Base-by-base conservation (phyloP, 2,888 invertebrate genomes). In the Carabus problematicus region DNA sequence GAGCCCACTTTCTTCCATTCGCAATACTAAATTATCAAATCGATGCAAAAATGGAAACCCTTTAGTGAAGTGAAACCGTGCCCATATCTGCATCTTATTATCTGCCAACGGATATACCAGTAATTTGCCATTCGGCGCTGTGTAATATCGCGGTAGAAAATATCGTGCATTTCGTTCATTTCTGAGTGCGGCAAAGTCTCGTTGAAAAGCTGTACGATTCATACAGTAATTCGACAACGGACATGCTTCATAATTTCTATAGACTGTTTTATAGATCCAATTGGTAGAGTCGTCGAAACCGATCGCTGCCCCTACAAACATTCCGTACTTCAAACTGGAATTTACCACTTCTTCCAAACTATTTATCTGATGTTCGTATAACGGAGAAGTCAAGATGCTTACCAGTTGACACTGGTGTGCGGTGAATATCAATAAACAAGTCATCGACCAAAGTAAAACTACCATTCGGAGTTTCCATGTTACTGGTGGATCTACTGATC, bases 381-480 rank as follows among this genome's bases (percentile, higher is more conserved):
- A 16, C 1, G 67, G 60, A 7, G 67, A 60, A 40, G 67, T 67
- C 18, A 67, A 41, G n/a, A 67, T 59, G 41, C 67, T 67, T n/a
- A 67, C 42, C 7, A 67, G 67, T 49, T 67, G 67, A 41, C 59
- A 40, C 42, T 67, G 67, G 19, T 67, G 18, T 16, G 67, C 67
- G 8, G 67, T 49, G 18, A 49, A 67, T 4, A 67, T 40, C 7
- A 67, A 42, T 16, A 67, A 19, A 52, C 49, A 67, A 18, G 59
- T 39, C 7, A 67, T 19, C 41, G 59, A 41, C 71, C 71, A 71
- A 40, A 54, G 55, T 18, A 71, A 19, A 19, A 69, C 60, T 9
- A 64, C 47, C 18, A 59, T 18, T 52, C 71, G 49, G 0, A 71
- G 18, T 12, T 14, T 40, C 19, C 11, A 54, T 11, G 19, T 60